Percentiles rank a stretch among this genome's conserved stretches.
Evolutionary conservation across 2,113 vertebrate species (phyloP).

Genomic region (Zosterops hypoxanthus): DNA sequence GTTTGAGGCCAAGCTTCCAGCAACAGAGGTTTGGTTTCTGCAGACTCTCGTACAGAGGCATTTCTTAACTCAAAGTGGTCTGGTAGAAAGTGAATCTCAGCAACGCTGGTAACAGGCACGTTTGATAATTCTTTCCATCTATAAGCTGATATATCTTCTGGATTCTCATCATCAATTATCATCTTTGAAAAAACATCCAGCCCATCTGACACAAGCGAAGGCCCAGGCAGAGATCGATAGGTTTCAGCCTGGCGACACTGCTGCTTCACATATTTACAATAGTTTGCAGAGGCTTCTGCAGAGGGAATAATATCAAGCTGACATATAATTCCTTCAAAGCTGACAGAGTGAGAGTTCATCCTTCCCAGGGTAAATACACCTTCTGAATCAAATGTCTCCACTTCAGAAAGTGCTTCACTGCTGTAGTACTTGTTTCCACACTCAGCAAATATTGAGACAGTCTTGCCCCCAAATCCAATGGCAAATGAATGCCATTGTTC

Average conservation of each 20-base stretch:
- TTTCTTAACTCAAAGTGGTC: conserved; percentile 41
- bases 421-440: conserved; percentile 84
- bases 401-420: conserved; percentile 75
- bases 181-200: not conserved
- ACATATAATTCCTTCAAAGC: conserved; percentile 89
- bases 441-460: conserved; percentile 82
- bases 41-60: conserved; percentile 1
- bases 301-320: conserved; percentile 93
- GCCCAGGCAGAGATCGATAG: conserved; percentile 72
- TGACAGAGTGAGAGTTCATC: conserved; percentile 84
- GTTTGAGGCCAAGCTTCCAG: conserved; percentile 27
- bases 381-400: conserved; percentile 75
- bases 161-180: conserved; percentile 7
- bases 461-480: conserved; percentile 76
- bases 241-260: conserved; percentile 87
- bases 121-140: conserved; percentile 1
- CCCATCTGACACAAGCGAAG: not conserved
- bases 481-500: conserved; percentile 87
- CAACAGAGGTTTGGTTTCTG: not conserved
- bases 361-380: conserved; percentile 87
- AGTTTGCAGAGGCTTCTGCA: conserved; percentile 85
- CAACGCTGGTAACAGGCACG: not conserved
- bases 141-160: not conserved
- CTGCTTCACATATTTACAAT: conserved; percentile 89
- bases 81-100: not conserved